phyloP scores from a whole-genome alignment of 2,888 invertebrate genomes.

The Troglohyphantes excavatus region DNA sequence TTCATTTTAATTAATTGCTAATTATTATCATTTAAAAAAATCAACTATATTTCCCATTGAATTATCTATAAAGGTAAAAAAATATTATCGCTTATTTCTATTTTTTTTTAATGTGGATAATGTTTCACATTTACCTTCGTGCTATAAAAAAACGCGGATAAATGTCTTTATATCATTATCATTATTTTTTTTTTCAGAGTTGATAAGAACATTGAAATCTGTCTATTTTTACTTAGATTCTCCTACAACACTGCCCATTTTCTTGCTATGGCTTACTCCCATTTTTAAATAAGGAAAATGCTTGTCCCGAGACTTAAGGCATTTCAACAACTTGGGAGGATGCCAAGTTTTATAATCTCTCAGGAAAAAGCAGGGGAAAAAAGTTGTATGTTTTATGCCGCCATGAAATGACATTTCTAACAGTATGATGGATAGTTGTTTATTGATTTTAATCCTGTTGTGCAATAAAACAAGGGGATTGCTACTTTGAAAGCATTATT shows the following conservation, averaged over 20 bases:
- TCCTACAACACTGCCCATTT: background rate
- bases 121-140: no score
- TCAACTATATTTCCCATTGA: no score
- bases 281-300: constrained; percentile 23
- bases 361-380: background rate
- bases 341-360: constrained; percentile 58
- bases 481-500: constrained; percentile 8
- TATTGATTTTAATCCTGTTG: constrained; percentile 65
- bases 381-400: constrained; percentile 32
- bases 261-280: background rate
- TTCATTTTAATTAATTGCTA: no score
- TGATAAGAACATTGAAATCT: background rate
- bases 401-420: constrained; percentile 57
- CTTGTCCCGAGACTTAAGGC: background rate
- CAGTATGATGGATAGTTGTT: constrained; percentile 62
- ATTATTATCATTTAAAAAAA: no score
- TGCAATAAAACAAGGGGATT: constrained; percentile 23
- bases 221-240: background rate
- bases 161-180: no score
- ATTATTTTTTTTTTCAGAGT: background rate
- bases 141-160: no score
- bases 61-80: no score
- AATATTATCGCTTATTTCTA: no score
- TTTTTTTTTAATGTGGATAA: no score
- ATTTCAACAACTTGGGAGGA: constrained; percentile 39